Evolutionary conservation across 2,888 invertebrate genomes (phyloP).

Genomic region (Imbricaverruca yamaguchii): DNA sequence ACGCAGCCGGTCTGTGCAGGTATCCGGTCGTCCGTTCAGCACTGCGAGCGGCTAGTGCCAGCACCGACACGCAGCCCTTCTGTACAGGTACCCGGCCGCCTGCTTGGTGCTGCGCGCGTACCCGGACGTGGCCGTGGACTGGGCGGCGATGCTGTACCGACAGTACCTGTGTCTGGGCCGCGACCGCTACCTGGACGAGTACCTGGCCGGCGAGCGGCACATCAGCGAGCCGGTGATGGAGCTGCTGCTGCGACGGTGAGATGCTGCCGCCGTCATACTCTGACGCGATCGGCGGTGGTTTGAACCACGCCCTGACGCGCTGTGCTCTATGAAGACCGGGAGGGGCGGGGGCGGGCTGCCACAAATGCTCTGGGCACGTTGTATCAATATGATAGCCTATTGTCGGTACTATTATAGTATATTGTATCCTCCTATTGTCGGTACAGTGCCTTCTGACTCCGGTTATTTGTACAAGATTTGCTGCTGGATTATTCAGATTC

Average conservation of each 20-base stretch:
- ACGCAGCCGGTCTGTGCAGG: too few species aligned
- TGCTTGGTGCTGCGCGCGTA: not conserved
- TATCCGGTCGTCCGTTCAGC: too few species aligned
- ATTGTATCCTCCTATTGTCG: not conserved
- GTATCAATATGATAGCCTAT: not conserved
- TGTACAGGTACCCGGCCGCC: not conserved
- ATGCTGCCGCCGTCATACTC: not conserved
- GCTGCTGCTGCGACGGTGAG: not conserved
- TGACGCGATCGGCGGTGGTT: not conserved
- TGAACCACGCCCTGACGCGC: not conserved
- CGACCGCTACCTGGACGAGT: not conserved
- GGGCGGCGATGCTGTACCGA: not conserved
- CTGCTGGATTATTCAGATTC: too few species aligned
- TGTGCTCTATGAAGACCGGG: too few species aligned
- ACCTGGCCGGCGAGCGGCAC: not conserved
- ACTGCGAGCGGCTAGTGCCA: too few species aligned
- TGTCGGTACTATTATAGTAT: not conserved
- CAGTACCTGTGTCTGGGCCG: constrained; percentile 15
- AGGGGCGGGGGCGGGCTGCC: too few species aligned
- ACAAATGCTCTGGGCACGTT: too few species aligned
- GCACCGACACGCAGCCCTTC: too few species aligned
- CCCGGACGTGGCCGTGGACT: not conserved
- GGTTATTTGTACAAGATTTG: too few species aligned
- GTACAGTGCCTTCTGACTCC: too few species aligned
- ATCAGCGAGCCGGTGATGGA: not conserved